These are phyloP conservation scores for Drosophila athabasca DNA, from an alignment of 1,140 invertebrate species.

Conservation along the genomic window DNA sequence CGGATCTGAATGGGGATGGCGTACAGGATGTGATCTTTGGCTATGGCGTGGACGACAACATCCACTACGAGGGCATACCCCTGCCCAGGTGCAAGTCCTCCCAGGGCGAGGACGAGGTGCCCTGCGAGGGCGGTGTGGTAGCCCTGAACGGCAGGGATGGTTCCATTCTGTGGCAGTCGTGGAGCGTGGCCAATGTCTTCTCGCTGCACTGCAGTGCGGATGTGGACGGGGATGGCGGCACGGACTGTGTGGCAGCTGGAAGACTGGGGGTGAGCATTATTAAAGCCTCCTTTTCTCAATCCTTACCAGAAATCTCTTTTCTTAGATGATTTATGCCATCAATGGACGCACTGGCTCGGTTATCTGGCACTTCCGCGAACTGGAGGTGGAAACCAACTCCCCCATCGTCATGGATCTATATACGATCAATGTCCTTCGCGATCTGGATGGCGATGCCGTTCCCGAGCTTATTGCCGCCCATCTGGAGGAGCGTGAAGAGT, in stretches of 20 bases:
- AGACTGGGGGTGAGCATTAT: constrained; percentile 87
- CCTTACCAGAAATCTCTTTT: background rate
- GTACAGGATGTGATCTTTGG: constrained; percentile 91
- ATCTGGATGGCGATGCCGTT: constrained; percentile 89
- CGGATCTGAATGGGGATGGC: constrained; percentile 90
- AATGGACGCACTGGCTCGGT: constrained; percentile 87
- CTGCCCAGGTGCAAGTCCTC: constrained; percentile 76
- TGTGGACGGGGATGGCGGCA: constrained; percentile 88
- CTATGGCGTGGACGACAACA: constrained; percentile 87
- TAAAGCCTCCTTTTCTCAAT: background rate
- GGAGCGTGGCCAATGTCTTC: constrained; percentile 90
- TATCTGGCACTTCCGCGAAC: constrained; percentile 88
- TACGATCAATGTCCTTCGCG: constrained; percentile 89
- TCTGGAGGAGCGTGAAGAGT: constrained; percentile 84
- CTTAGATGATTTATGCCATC: constrained; percentile 88
- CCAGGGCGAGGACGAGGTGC: constrained; percentile 76
- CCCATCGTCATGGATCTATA: constrained; percentile 85
- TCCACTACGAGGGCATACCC: constrained; percentile 75
- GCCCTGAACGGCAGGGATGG: constrained; percentile 90
- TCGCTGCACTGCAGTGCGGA: constrained; percentile 90
- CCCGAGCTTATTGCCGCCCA: constrained; percentile 90
- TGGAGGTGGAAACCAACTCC: constrained; percentile 80
- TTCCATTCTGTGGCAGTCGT: constrained; percentile 90
- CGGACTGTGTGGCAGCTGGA: constrained; percentile 91
- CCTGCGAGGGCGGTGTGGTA: constrained; percentile 91